Evolutionary conservation across 2,797 vertebrate species (phyloP), one percentile per base, ranked within the genome.

Genomic region (Euthynnus affinis): DNA sequence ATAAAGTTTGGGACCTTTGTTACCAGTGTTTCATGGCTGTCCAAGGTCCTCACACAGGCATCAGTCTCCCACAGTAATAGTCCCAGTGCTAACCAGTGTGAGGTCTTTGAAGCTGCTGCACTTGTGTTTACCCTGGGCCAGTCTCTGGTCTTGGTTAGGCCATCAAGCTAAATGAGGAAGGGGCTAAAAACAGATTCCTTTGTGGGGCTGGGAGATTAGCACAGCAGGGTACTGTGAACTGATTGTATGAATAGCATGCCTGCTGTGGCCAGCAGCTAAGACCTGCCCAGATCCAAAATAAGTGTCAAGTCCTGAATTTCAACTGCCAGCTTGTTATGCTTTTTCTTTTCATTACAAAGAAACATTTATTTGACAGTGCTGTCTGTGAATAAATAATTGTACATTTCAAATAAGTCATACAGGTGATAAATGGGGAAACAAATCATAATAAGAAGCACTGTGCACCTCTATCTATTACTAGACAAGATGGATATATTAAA

Each of bases 101-200:
- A 78, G 81, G 76, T 79, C 89, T 92, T 91, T 93, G 91, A 93
- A 88, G 84, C 69, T 51, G 71, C 83, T 74, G 79, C 59, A 65
- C 58, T 83, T 71, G 79, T 93, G 89, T 92, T 93, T 93, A 88
- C 62, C 49, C 77, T 80, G 70, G 84, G 76, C 68, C 32, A 14
- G 59, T 67, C 70, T 71, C 72, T 87, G 87, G 76, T 89, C 80
- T 63, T 70, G 69, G 72, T 87, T 51, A 73, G 82, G 74, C 69
- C 85, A 82, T 85, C 80, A 88, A 77, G 78, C 80, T 90, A 87
- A 84, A 90, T 88, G 87, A 88, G 81, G 87, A 88, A 65, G 48
- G 65, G 78, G 71, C 88, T 88, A 87, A 90, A 92, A 90, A 78
- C 81, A 81, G 89, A 79, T 67, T 83, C 76, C 63, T 89, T 87